Conservation (phyloP, 1,140 invertebrate genomes). For the Ericerus pela region DNA sequence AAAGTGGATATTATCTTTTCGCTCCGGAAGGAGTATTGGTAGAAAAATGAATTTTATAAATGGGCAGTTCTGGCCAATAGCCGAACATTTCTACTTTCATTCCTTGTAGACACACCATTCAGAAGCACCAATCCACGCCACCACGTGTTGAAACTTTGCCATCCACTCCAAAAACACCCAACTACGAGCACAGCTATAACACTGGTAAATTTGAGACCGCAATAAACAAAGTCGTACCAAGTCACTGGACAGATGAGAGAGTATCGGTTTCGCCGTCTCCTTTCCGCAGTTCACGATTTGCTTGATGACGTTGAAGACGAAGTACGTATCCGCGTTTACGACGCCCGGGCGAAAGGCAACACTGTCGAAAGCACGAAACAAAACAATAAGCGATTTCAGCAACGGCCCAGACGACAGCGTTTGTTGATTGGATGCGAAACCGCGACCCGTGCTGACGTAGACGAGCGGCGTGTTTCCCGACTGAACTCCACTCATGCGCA, state of each 20-base stretch:
- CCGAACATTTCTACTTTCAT: too few species aligned
- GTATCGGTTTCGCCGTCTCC: constrained; percentile 52
- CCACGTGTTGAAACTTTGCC: too few species aligned
- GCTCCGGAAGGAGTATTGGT: too few species aligned
- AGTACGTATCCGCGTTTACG: constrained; percentile 68
- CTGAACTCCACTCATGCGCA: constrained; percentile 18
- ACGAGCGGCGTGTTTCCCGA: not conserved
- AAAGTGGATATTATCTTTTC: too few species aligned
- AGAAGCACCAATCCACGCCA: too few species aligned
- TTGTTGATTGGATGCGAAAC: not conserved
- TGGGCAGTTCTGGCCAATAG: too few species aligned
- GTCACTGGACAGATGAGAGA: constrained; percentile 62
- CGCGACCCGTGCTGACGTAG: not conserved
- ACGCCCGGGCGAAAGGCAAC: constrained; percentile 57
- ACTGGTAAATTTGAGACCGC: not conserved
- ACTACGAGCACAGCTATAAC: too few species aligned
- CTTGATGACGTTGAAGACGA: constrained; percentile 70
- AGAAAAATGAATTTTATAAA: too few species aligned
- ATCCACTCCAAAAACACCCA: too few species aligned
- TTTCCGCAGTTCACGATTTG: constrained; percentile 63
- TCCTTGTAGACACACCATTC: too few species aligned
- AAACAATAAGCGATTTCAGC: constrained; percentile 39
- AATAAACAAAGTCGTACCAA: constrained; percentile 35
- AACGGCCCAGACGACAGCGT: constrained; percentile 31
- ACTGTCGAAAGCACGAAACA: constrained; percentile 56